A percentile compares a stretch with the other conserved stretches of the same genome.
phyloP scores from a whole-genome alignment of 2,888 invertebrate genomes.

The Orgyia antiqua region DNA sequence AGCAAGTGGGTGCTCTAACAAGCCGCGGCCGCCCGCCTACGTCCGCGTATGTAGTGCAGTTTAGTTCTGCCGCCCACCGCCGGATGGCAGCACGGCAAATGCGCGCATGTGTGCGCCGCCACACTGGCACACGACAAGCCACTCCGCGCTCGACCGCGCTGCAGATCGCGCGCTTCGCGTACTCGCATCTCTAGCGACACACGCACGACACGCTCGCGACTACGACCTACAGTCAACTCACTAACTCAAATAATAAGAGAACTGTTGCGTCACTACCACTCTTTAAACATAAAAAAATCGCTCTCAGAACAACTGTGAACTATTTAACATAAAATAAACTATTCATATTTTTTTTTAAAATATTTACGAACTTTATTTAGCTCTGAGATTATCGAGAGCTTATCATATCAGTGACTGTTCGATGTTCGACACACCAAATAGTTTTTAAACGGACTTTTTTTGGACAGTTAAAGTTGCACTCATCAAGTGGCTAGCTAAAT shows the following conservation, averaged over 20 bases:
- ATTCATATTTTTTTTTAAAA: constrained; percentile 18
- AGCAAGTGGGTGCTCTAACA: no score
- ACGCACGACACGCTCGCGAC: constrained; percentile 61
- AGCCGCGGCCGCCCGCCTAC: constrained; percentile 1
- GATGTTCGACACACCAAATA: constrained; percentile 19
- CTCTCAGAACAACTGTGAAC: constrained; percentile 30
- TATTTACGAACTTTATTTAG: constrained; percentile 26
- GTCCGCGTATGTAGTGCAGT: constrained; percentile 11
- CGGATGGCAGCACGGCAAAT: constrained; percentile 47
- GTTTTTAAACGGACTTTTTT: constrained; percentile 30
- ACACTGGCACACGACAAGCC: constrained; percentile 59
- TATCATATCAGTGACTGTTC: constrained; percentile 60
- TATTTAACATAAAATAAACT: constrained; percentile 19
- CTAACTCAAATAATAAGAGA: constrained; percentile 39
- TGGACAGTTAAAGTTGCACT: constrained; percentile 42
- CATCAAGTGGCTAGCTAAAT: constrained; percentile 70
- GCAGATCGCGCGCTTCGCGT: constrained; percentile 67
- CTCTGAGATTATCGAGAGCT: constrained; percentile 37
- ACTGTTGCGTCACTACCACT: constrained; percentile 44
- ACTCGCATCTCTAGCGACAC: constrained; percentile 34
- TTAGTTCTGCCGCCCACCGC: constrained; percentile 60
- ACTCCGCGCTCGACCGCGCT: constrained; percentile 76
- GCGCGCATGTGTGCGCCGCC: constrained; percentile 67
- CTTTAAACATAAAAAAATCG: constrained; percentile 23
- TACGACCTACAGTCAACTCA: constrained; percentile 41